Evolutionary conservation across 2,888 invertebrate genomes (phyloP), one percentile per base, ranked within the genome.

Genomic region (Callyntrura sp.): DNA sequence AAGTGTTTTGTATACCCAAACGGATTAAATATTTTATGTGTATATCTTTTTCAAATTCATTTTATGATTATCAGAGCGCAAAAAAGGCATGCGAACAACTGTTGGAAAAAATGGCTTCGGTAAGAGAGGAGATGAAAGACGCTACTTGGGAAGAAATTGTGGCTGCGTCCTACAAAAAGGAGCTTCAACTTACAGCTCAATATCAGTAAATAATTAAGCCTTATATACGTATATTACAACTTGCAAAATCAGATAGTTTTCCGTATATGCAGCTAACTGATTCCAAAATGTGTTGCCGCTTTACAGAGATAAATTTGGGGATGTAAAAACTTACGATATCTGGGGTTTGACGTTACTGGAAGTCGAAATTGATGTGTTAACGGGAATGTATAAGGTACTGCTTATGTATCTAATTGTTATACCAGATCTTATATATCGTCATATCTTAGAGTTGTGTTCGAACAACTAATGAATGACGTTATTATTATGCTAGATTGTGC

Each of bases 301-400:
- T 57, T 6, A 17, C 12, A 88, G 88, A 28, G 73, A 35, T 17
- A 88, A 82, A 48, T 28, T 48, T 20, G 93, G 93, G 9, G 87
- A 85, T 9, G 14, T 93, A 0, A 85, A 91, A 45, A 76, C 91
- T 6, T 95, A 95, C 91, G 93, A 93, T 90, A 93, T 94, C 20
- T 95, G 94, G 93, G 94, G 94, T 3, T 94, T 94, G 11, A 94
- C 94, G 0, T 93, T 94, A 8, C 90, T 94, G 3, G 95, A 95
- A 93, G 94, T 94, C 5, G 97, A 97, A 94, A 94, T 98, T 0
- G 98, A 98, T 94, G 95, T 97, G 12, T 95, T 98, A 28, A 97
- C 97, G 0, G 98, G 98, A 11, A 97, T 97, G 94, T 96, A 96
- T 94, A 95, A 91, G 90, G 93, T 94, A 79, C 6, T 65, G n/a